Percentiles rank a stretch among this genome's conserved stretches.
Conservation (phyloP, 2,113 vertebrate genomes). For the Oncorhynchus tshawytscha region DNA sequence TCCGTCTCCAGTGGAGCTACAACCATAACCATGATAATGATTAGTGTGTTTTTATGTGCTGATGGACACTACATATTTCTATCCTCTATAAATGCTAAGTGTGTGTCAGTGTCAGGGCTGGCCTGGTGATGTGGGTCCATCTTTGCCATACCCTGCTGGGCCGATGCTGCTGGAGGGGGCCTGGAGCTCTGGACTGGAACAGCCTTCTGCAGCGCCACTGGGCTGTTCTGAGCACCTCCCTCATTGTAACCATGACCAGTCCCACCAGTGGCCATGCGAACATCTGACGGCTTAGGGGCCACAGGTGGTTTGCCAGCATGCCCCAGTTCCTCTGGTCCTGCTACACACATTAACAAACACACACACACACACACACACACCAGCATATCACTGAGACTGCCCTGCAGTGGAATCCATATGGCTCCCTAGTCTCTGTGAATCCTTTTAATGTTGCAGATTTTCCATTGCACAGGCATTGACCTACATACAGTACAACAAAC, state of each 20-base stretch:
- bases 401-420: constrained; percentile 51
- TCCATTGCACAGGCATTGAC: constrained; percentile 59
- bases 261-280: constrained; percentile 52
- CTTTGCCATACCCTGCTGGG: constrained; percentile 74
- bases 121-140: neutral
- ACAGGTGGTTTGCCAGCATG: constrained; percentile 65
- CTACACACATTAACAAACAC: constrained; percentile 26
- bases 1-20: constrained; percentile 50
- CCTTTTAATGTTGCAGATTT: constrained; percentile 62
- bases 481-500: constrained; percentile 59
- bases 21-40: constrained; percentile 24
- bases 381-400: constrained; percentile 21
- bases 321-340: constrained; percentile 47
- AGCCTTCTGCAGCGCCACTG: constrained; percentile 76
- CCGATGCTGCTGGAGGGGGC: constrained; percentile 36
- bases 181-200: constrained; percentile 76
- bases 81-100: neutral
- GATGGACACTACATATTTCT: neutral
- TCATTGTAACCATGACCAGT: constrained; percentile 40
- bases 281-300: constrained; percentile 62
- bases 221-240: constrained; percentile 55
- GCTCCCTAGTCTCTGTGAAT: constrained; percentile 47
- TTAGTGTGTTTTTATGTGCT: neutral
- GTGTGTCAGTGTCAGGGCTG: neutral
- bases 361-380: neutral